These are phyloP conservation scores for Deladenus siricidicola DNA, from an alignment of 2,888 invertebrate genomes.

Conservation along the genomic window DNA sequence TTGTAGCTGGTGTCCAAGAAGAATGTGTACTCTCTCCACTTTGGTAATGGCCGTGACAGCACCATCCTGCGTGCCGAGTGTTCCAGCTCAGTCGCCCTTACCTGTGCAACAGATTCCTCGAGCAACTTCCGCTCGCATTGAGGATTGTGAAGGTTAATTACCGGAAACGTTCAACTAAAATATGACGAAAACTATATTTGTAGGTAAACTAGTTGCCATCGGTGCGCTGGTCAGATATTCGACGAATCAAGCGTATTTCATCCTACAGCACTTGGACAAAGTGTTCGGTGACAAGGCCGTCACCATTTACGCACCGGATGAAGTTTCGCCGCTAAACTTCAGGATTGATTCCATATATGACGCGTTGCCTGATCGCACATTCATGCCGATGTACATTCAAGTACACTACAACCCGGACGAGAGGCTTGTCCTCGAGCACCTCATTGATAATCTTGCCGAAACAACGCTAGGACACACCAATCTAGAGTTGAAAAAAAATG, in stretches of 20 bases:
- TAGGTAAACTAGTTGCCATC: constrained; percentile 39
- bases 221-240: constrained; percentile 45
- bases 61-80: constrained; percentile 1
- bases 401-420: constrained; percentile 44
- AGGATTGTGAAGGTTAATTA: constrained; percentile 17
- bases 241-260: constrained; percentile 43
- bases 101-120: constrained; percentile 22
- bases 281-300: constrained; percentile 29
- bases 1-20: neutral
- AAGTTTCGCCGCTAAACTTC: constrained; percentile 37
- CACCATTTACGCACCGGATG: constrained; percentile 22
- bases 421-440: constrained; percentile 33
- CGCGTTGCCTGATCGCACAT: constrained; percentile 32
- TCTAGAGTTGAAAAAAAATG: constrained; percentile 51
- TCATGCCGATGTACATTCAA: constrained; percentile 26
- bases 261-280: constrained; percentile 30
- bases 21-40: constrained; percentile 8
- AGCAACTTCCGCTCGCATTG: constrained; percentile 22
- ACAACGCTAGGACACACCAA: constrained; percentile 40
- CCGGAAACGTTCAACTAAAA: neutral
- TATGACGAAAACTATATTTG: constrained; percentile 11
- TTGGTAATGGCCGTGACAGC: constrained; percentile 10
- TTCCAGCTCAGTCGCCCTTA: constrained; percentile 25
- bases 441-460: constrained; percentile 37
- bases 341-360: constrained; percentile 42